Conservation (phyloP, 2,113 vertebrate genomes). For the Leucosticte australis region DNA sequence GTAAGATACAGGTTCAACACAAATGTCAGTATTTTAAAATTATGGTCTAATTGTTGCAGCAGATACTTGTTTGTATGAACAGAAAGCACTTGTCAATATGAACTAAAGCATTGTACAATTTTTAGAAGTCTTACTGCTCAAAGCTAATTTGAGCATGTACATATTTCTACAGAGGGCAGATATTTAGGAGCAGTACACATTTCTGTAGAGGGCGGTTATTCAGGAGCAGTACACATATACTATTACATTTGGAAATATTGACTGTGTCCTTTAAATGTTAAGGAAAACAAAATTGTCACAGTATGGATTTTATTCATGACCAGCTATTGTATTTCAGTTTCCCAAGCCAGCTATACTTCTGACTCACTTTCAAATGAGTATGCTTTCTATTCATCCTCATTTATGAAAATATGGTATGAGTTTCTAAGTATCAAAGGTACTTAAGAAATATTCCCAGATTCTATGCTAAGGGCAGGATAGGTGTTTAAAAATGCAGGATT, state of each 20-base stretch:
- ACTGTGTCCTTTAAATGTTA: not conserved
- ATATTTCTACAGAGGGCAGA: not conserved
- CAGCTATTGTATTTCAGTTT: not conserved
- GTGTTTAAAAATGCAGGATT: not conserved
- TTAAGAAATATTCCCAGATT: not conserved
- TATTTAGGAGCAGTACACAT: not conserved
- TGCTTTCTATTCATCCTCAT: not conserved
- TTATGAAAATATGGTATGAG: not conserved
- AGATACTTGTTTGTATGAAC: not conserved
- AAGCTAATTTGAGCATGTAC: not conserved
- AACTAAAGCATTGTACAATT: not conserved
- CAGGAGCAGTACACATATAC: not conserved
- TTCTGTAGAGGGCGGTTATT: not conserved
- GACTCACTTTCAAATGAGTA: not conserved
- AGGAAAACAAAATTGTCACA: not conserved
- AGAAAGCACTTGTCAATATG: not conserved
- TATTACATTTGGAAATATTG: not conserved
- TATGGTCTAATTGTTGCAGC: not conserved
- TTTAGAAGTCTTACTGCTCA: not conserved
- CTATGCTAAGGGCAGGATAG: not conserved
- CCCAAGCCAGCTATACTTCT: not conserved
- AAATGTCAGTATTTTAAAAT: not conserved
- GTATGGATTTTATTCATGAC: not conserved
- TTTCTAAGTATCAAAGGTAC: not conserved
- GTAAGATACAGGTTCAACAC: constrained; percentile 66